Evolutionary conservation across 2,888 invertebrate species (phyloP).

Genomic region (Dendrolimus pini): DNA sequence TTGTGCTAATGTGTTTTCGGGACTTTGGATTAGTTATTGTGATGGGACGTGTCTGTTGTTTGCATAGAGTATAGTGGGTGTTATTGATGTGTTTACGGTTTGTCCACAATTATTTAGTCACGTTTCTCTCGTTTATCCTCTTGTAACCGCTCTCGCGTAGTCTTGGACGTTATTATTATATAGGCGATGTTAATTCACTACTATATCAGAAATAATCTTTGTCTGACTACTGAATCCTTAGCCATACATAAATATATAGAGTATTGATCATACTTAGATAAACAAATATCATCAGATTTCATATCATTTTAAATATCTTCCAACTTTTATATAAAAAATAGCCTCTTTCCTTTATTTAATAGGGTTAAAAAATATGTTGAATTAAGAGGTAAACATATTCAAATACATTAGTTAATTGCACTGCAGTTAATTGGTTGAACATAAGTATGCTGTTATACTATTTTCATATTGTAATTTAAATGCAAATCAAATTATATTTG

Average conservation of each 20-base stretch:
- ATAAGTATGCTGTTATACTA: neutral
- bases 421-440: neutral
- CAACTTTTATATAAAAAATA: too few species aligned
- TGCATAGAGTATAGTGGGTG: constrained; percentile 20
- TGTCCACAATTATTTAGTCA: constrained; percentile 50
- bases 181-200: neutral
- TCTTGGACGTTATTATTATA: constrained; percentile 18
- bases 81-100: constrained; percentile 62
- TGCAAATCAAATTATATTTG: neutral
- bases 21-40: constrained; percentile 9
- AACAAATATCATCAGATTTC: too few species aligned
- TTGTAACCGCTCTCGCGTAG: constrained; percentile 15
- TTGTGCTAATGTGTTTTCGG: too few species aligned
- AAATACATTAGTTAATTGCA: too few species aligned
- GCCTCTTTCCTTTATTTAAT: too few species aligned
- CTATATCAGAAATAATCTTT: too few species aligned
- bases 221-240: too few species aligned
- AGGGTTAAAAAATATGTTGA: too few species aligned
- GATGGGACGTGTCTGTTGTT: constrained; percentile 17
- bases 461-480: neutral
- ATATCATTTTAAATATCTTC: too few species aligned
- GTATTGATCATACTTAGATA: too few species aligned
- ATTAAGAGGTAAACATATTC: too few species aligned
- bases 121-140: constrained; percentile 30
- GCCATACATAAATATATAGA: too few species aligned